Conservation (phyloP, 2,797 vertebrate species). For the Glyptemys insculpta region DNA sequence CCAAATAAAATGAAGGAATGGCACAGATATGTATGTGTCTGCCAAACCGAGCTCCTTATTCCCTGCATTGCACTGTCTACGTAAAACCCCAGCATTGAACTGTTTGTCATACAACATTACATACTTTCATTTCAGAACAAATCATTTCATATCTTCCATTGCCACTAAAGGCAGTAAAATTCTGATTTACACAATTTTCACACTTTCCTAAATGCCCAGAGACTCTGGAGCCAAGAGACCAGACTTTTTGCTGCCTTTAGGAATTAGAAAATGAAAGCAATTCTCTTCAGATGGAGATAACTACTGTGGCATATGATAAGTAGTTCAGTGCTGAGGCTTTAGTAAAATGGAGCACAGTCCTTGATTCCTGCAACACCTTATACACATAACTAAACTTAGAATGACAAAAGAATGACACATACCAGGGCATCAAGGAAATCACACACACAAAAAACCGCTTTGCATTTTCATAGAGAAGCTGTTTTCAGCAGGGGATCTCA, state of each 20-base stretch:
- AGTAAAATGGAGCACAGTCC: background rate
- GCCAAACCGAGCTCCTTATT: background rate
- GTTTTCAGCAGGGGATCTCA: background rate
- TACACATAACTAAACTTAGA: background rate
- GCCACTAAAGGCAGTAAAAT: background rate
- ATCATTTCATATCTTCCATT: background rate
- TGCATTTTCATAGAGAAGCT: background rate
- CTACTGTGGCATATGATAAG: background rate
- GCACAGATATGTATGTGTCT: background rate
- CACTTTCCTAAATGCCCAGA: background rate
- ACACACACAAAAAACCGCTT: background rate
- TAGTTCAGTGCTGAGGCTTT: background rate
- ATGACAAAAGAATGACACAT: background rate
- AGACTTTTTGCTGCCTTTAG: background rate
- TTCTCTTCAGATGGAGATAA: background rate
- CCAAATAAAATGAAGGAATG: background rate
- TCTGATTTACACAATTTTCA: background rate
- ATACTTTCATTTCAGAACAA: background rate
- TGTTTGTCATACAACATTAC: background rate
- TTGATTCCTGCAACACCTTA: background rate
- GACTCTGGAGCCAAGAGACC: background rate
- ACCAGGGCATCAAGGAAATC: background rate
- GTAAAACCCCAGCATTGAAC: background rate
- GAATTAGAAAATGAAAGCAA: background rate
- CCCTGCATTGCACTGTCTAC: background rate